Evolutionary conservation across 2,888 invertebrate species (phyloP), one percentile per base, ranked within the genome.

Genomic region (Lasioglossum marginatum): DNA sequence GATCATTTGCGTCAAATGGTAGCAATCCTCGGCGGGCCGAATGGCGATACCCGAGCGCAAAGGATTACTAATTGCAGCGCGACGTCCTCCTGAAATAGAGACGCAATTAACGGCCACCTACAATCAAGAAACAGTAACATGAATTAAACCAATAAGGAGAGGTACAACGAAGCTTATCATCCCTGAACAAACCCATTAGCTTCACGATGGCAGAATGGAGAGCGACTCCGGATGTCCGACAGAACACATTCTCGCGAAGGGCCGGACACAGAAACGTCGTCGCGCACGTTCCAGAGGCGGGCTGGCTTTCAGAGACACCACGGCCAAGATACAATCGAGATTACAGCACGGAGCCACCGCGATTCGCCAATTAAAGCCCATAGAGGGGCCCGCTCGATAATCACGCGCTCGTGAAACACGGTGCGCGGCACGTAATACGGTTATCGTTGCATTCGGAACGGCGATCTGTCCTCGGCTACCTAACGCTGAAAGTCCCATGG

Each of bases 291-390:
- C 66, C 70, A 4, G 14, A 27, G 52, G 63, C 60, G 48, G 34
- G 74, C 23, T 68, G 71, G 72, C 63, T 81, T 83, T 81, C 84
- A 77, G 74, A 40, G 79, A 52, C 76, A 74, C 60, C 40, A 68
- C 60, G 79, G 57, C 74, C 77, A 63, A 34, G 78, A 78, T 79
- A 86, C 87, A 72, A 86, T 89, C 77, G 73, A 84, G 86, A 89
- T 85, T 74, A 78, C 74, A 70, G 70, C 79, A 31, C 34, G 48
- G n/a, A 66, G 76, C 75, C 37, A 31, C 66, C 71, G 74, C 77
- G 86, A 84, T 79, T 79, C 79, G 81, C 81, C 86, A 84, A 84
- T 89, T 89, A 88, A 81, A 84, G 84, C 66, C 75, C 52, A 77
- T 74, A 77, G 75, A 87, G 79, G 71, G 16, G 43, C 66, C 66